A percentile compares a stretch with the other conserved stretches of the same genome.
phyloP scores from a whole-genome alignment of 2,113 vertebrate genomes.

The Budorcas taxicolor region DNA sequence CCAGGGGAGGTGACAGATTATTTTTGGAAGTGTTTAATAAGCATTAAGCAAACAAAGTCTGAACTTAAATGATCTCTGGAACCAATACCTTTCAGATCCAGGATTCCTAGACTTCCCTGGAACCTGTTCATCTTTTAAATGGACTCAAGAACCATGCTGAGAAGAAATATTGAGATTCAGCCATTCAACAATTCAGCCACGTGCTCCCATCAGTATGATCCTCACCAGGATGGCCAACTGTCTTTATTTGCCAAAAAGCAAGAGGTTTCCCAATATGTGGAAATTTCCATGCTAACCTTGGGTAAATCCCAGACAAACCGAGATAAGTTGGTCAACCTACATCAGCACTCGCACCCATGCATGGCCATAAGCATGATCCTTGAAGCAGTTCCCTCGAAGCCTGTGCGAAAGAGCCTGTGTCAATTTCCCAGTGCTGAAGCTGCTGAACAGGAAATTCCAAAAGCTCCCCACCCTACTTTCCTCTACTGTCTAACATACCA shows the following conservation, averaged over 20 bases:
- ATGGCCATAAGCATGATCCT: background rate
- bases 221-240: background rate
- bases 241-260: background rate
- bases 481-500: background rate
- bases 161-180: background rate
- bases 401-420: background rate
- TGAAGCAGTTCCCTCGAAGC: background rate
- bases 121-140: constrained; percentile 4
- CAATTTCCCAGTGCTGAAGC: background rate
- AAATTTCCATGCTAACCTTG: background rate
- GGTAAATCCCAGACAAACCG: background rate
- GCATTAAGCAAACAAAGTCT: background rate
- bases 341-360: background rate
- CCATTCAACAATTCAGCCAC: background rate
- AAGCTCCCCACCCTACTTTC: background rate
- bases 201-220: background rate
- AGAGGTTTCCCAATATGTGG: background rate
- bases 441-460: background rate
- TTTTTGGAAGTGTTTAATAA: constrained; percentile 9
- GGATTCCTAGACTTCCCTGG: background rate
- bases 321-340: background rate
- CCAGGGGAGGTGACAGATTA: background rate
- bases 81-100: background rate
- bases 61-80: background rate
- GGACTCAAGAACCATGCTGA: background rate